phyloP scores from a whole-genome alignment of 1,140 invertebrate species.

The Helicorthomorpha holstii region DNA sequence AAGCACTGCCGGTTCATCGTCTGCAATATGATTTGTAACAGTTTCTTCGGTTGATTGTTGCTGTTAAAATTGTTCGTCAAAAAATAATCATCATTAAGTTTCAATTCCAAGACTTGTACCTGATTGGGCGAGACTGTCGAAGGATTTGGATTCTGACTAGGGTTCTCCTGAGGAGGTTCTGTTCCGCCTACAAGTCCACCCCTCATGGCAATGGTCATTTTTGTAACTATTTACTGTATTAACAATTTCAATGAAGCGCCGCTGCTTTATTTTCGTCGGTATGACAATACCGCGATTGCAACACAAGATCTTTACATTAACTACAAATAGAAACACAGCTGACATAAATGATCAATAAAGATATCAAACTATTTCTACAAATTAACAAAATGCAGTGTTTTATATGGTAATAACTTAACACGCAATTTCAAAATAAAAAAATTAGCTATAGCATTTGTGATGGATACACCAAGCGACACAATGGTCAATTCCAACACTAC shows the following conservation, averaged over 20 bases:
- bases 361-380: too few species aligned
- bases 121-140: not conserved
- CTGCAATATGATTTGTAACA: conserved; percentile 21
- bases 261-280: too few species aligned
- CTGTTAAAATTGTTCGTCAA: not conserved
- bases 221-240: not conserved
- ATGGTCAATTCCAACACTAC: too few species aligned
- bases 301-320: too few species aligned
- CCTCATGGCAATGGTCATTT: conserved; percentile 27
- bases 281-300: too few species aligned
- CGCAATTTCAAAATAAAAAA: too few species aligned
- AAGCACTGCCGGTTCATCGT: conserved; percentile 9
- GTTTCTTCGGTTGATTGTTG: conserved; percentile 11
- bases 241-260: not conserved
- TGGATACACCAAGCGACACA: too few species aligned
- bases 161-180: conserved; percentile 23
- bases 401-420: too few species aligned
- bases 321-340: not conserved
- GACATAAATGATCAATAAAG: not conserved
- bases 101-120: not conserved
- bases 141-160: conserved; percentile 5
- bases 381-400: too few species aligned
- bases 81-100: not conserved
- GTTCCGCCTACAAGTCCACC: conserved; percentile 22
- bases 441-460: too few species aligned